Conservation (phyloP, 2,888 invertebrate genomes). For the Eilema caniola region DNA sequence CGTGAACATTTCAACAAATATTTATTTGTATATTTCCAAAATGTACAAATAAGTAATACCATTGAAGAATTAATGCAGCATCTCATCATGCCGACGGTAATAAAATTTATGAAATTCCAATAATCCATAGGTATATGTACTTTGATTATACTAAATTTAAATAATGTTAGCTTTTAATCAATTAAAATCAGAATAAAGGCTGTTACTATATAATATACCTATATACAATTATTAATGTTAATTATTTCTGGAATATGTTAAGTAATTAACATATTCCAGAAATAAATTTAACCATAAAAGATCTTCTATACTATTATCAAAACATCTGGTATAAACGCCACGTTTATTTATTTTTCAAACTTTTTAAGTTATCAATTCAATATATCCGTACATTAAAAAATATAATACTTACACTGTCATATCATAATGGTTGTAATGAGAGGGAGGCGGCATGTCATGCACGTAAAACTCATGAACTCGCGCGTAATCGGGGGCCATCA, state of each 20-base stretch:
- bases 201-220: background rate
- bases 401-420: slow-evolving; percentile 63
- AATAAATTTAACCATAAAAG: too few species aligned
- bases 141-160: background rate
- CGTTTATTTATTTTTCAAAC: background rate
- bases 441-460: slow-evolving; percentile 64
- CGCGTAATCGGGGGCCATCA: slow-evolving; percentile 65
- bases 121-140: too few species aligned
- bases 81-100: background rate
- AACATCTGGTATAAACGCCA: background rate
- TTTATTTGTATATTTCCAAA: background rate
- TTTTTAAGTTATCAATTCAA: background rate
- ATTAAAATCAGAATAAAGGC: background rate
- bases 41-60: background rate
- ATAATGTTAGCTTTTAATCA: background rate
- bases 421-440: slow-evolving; percentile 59
- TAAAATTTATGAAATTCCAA: too few species aligned
- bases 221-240: too few species aligned
- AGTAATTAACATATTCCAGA: too few species aligned
- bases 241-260: too few species aligned
- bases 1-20: too few species aligned
- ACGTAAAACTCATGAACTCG: slow-evolving; percentile 67
- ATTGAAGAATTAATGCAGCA: background rate
- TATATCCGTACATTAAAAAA: background rate
- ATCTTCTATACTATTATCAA: background rate